Evolutionary conservation across 2,113 vertebrate genomes (phyloP).

Genomic region (human): GRCh38 chr4:72561501-72562000

Average conservation of each 20-base stretch:
- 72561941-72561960: constrained; percentile 43
- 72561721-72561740: not conserved
- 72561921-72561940: constrained; percentile 22
- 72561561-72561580: not conserved
- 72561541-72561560: not conserved
- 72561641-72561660: not conserved
- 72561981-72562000: not conserved
- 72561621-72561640: not conserved
- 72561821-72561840: constrained; percentile 49
- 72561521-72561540: not conserved
- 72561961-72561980: constrained; percentile 5
- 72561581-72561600: not conserved
- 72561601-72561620: not conserved
- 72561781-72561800: not conserved
- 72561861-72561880: constrained; percentile 58
- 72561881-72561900: constrained; percentile 63
- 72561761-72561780: constrained; percentile 10
- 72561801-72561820: constrained; percentile 36
- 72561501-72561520: no score
- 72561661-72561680: not conserved
- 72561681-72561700: not conserved
- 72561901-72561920: constrained; percentile 51
- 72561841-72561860: constrained; percentile 52
- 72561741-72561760: constrained; percentile 10
- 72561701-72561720: not conserved